Base-by-base conservation (phyloP, 2,888 invertebrate genomes). In the Molanna angustata region DNA sequence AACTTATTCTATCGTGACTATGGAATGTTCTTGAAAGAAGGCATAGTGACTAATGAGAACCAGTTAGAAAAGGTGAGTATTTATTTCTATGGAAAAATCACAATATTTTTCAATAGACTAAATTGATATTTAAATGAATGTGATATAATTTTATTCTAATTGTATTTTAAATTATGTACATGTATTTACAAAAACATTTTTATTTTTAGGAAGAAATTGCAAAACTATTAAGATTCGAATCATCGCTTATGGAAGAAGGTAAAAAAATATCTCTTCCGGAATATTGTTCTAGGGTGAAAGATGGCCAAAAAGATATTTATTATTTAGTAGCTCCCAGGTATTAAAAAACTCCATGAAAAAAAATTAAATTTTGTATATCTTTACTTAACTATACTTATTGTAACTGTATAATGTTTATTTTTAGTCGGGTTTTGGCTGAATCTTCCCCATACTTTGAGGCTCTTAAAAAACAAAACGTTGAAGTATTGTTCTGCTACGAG, bases 401-500 rank as follows among this genome's bases (percentile, higher is more conserved):
- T 6, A 6, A 27, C 27, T 41, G 20, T 4, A 35, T 6, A 9
- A 41, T 32, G 11, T 50, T 59, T 56, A 59, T 61, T 71, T 77
- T 20, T 66, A 96, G 94, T 68, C 94, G 98, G 19, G 82, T 85
- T 54, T 75, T 98, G 48, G 98, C 98, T 0, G 93, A 95, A 72
- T 82, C 88, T 0, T 97, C 97, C 0, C 97, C 98, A 0, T 98
- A 98, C 69, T 93, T 87, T 64, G 98, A 98, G 73, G 89, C 91
- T 9, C 76, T 98, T 13, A 92, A 91, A 67, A 86, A 88, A 66
- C 86, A 86, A 45, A 85, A 92, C 61, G 82, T 90, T 3, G 94
- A 97, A 74, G 96, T 98, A 0, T 71, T 98, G 11, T 98, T 95
- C 73, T 93, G 96, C 65, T 96, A 92, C 64, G 97, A 98, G 66